Percentiles rank a stretch among this genome's conserved stretches.
These are phyloP conservation scores for Cryptoblepharus egeriae DNA, from an alignment of 2,797 vertebrate genomes.

Conservation along the genomic window DNA sequence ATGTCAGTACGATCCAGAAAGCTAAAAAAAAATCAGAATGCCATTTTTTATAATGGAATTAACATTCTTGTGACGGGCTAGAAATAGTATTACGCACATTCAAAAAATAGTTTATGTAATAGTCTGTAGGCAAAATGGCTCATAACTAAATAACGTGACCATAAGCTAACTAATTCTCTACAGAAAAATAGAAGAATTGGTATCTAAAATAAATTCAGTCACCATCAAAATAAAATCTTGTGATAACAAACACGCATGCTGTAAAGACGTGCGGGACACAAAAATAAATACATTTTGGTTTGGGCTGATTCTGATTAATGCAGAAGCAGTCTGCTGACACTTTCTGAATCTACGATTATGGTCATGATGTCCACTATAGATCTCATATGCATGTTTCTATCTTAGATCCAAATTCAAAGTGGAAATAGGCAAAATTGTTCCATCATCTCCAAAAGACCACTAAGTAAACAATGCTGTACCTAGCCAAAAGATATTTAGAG, in stretches of 20 bases:
- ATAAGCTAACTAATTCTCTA: conserved; percentile 31
- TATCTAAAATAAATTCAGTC: conserved; percentile 42
- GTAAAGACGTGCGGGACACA: neutral
- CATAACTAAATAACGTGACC: conserved; percentile 50
- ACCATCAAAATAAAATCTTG: conserved; percentile 11
- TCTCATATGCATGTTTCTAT: conserved; percentile 64
- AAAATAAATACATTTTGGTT: conserved; percentile 32
- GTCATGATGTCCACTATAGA: conserved; percentile 64
- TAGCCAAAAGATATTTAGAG: conserved; percentile 72
- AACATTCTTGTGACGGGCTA: neutral
- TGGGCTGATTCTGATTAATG: conserved; percentile 49
- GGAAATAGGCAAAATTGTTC: conserved; percentile 63
- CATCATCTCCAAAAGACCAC: conserved; percentile 62
- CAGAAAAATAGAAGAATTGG: conserved; percentile 48
- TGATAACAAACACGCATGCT: neutral
- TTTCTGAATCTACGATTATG: conserved; percentile 61
- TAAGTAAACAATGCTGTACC: conserved; percentile 68
- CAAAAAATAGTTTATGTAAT: neutral
- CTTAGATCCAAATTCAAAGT: conserved; percentile 54
- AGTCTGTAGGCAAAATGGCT: neutral
- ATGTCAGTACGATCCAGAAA: neutral
- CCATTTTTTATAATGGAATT: neutral
- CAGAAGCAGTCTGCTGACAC: conserved; percentile 63
- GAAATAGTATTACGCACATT: conserved; percentile 20
- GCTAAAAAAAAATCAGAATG: neutral